phyloP scores from a whole-genome alignment of 2,113 vertebrate species.

The Actenoides hombroni region DNA sequence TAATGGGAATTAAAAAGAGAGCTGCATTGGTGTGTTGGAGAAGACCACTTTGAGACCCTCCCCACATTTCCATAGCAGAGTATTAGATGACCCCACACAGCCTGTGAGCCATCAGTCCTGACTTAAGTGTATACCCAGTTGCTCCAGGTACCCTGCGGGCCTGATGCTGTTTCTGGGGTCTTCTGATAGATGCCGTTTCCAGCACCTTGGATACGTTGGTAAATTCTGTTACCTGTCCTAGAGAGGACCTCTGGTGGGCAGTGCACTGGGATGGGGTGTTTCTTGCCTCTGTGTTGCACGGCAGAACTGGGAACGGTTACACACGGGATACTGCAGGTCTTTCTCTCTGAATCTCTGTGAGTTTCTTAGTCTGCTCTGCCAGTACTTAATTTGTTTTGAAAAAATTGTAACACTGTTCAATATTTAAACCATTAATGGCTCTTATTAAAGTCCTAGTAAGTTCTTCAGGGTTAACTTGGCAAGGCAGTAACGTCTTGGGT shows the following conservation, averaged over 20 bases:
- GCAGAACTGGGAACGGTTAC: not conserved
- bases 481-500: not conserved
- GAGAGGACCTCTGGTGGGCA: not conserved
- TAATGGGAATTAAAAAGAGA: not conserved
- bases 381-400: not conserved
- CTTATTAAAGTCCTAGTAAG: not conserved
- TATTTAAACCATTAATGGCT: not conserved
- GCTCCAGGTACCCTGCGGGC: not conserved
- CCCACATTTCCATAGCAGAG: rapidly evolving
- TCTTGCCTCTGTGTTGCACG: not conserved
- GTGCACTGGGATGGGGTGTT: not conserved
- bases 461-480: not conserved
- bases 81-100: not conserved
- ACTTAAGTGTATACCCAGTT: not conserved
- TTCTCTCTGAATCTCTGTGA: not conserved
- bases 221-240: not conserved
- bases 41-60: not conserved
- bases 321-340: not conserved
- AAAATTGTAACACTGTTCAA: not conserved
- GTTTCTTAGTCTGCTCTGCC: not conserved
- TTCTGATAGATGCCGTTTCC: not conserved
- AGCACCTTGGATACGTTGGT: not conserved
- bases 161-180: not conserved
- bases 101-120: not conserved
- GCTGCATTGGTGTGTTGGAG: not conserved